These are phyloP conservation scores for Brachionus asplanchnoidis DNA, from an alignment of 1,140 invertebrate species.

Conservation along the genomic window DNA sequence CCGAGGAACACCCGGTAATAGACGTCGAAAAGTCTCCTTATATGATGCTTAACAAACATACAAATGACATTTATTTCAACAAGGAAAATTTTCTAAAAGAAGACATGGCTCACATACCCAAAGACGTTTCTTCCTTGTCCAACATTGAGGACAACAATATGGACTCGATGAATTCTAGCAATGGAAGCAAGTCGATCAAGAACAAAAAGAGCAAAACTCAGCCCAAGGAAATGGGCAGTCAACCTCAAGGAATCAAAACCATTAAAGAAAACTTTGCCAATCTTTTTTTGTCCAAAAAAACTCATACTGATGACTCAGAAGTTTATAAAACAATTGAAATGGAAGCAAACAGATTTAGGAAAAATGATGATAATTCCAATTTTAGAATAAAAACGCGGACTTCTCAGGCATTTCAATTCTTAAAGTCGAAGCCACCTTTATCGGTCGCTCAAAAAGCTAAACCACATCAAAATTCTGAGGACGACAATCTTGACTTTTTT, in stretches of 20 bases:
- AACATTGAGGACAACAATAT: slow-evolving; percentile 21
- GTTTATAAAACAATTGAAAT: slow-evolving; percentile 13
- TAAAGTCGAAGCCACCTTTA: background rate
- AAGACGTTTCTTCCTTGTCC: slow-evolving; percentile 14
- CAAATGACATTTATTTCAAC: slow-evolving; percentile 28
- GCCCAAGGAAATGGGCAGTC: background rate
- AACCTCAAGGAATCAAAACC: slow-evolving; percentile 1
- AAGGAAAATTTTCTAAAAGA: slow-evolving; percentile 36
- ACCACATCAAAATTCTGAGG: background rate
- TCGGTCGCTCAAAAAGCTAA: background rate
- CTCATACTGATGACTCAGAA: background rate
- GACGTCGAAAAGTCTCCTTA: background rate
- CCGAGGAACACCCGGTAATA: background rate
- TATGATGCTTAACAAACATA: slow-evolving; percentile 11
- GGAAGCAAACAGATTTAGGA: background rate
- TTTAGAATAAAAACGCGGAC: slow-evolving; percentile 14
- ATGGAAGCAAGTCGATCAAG: background rate
- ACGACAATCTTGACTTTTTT: slow-evolving; percentile 4
- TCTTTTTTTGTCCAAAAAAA: slow-evolving; percentile 28
- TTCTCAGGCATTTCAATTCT: slow-evolving; percentile 17
- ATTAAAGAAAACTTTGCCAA: slow-evolving; percentile 31
- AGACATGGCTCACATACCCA: background rate
- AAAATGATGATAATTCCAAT: background rate
- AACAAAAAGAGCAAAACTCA: background rate
- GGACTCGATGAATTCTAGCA: background rate